Evolutionary conservation across 2,888 invertebrate species (phyloP).

Genomic region (Eustalomyia histrio): DNA sequence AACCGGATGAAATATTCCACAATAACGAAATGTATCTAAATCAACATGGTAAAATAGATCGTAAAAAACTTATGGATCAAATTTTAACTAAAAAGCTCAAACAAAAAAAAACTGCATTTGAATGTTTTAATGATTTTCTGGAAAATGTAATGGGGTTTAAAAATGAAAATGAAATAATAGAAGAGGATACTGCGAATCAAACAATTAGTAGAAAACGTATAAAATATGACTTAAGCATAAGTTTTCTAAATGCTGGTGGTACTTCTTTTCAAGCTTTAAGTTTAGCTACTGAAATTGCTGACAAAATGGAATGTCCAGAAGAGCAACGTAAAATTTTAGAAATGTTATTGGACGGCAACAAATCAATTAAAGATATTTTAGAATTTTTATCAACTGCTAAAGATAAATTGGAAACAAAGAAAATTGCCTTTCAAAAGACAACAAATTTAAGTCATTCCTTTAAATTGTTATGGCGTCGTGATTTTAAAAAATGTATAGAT

Average conservation of each 20-base stretch:
- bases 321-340: slow-evolving; percentile 71
- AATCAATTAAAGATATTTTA: slow-evolving; percentile 67
- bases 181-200: background rate
- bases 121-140: slow-evolving; percentile 82
- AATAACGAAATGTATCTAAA: slow-evolving; percentile 83
- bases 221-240: slow-evolving; percentile 65
- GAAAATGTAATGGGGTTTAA: slow-evolving; percentile 72
- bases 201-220: slow-evolving; percentile 29
- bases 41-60: slow-evolving; percentile 84
- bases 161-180: background rate
- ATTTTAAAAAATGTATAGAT: slow-evolving; percentile 88
- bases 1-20: slow-evolving; percentile 84
- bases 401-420: slow-evolving; percentile 9
- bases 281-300: slow-evolving; percentile 71
- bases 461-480: slow-evolving; percentile 70
- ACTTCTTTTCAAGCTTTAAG: slow-evolving; percentile 76
- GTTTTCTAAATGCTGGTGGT: slow-evolving; percentile 71
- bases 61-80: slow-evolving; percentile 35
- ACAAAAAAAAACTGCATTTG: slow-evolving; percentile 73
- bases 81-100: background rate
- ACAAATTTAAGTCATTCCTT: slow-evolving; percentile 31
- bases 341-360: slow-evolving; percentile 70
- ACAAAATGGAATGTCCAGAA: slow-evolving; percentile 67
- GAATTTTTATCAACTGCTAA: slow-evolving; percentile 63
- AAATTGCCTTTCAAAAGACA: background rate